These are phyloP conservation scores for Tauraco hartlaubi DNA, from an alignment of 2,797 vertebrate genomes.

Conservation along the genomic window DNA sequence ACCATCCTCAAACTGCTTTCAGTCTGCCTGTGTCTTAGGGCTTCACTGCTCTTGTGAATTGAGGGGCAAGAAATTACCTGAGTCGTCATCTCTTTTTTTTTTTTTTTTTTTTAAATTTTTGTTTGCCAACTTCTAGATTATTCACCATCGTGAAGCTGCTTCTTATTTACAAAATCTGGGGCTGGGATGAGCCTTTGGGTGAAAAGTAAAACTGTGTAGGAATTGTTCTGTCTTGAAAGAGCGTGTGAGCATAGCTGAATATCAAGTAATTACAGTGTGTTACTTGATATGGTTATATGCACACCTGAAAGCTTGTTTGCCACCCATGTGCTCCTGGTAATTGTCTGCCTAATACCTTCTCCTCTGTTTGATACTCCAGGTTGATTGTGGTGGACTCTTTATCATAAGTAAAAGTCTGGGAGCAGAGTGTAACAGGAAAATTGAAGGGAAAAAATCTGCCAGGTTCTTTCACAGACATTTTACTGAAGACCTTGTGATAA, in stretches of 20 bases:
- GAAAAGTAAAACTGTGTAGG: background rate
- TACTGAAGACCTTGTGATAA: background rate
- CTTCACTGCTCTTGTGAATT: background rate
- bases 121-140: background rate
- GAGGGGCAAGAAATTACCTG: background rate
- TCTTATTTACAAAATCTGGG: background rate
- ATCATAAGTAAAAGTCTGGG: background rate
- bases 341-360: background rate
- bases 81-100: rapidly evolving
- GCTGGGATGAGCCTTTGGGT: background rate
- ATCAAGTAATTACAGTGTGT: background rate
- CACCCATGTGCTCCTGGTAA: background rate
- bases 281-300: background rate
- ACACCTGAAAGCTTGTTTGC: background rate
- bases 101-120: too few relatives aligned
- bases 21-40: background rate
- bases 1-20: background rate
- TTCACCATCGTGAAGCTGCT: background rate
- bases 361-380: background rate
- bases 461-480: background rate
- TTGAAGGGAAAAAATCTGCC: background rate
- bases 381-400: background rate
- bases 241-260: rapidly evolving
- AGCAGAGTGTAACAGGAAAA: background rate
- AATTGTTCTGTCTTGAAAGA: background rate